These are phyloP conservation scores for Panopea generosa DNA, from an alignment of 2,888 invertebrate species.

Conservation along the genomic window DNA sequence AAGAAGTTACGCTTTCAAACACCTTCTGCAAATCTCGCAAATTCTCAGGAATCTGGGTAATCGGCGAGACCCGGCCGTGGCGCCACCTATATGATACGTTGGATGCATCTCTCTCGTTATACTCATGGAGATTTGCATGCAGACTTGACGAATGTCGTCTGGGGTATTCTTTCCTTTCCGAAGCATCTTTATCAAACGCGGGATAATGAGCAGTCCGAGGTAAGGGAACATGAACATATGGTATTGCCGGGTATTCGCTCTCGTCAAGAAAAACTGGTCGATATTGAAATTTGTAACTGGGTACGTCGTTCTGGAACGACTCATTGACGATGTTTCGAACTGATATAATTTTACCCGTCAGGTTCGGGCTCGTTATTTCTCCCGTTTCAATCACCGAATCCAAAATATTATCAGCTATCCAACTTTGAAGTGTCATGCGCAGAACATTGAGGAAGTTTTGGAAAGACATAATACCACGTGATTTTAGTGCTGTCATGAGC, in stretches of 20 bases:
- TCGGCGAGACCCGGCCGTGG: conserved; percentile 8
- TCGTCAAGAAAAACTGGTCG: background rate
- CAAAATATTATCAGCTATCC: conserved; percentile 50
- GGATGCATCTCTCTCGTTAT: background rate
- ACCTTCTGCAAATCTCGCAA: conserved; percentile 34
- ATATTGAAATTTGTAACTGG: background rate
- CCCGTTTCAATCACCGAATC: conserved; percentile 11
- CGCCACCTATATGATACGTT: background rate
- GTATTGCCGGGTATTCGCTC: conserved; percentile 7
- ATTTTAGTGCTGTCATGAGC: conserved; percentile 25
- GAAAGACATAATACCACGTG: conserved; percentile 43
- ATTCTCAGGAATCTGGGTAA: conserved; percentile 33
- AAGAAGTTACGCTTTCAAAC: conserved; percentile 31
- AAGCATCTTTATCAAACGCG: background rate
- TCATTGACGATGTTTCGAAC: conserved; percentile 26
- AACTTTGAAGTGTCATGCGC: conserved; percentile 47
- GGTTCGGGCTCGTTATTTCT: background rate
- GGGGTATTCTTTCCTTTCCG: background rate
- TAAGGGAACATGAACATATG: background rate
- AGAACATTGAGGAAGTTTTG: conserved; percentile 47
- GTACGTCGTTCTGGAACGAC: background rate
- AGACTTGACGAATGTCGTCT: background rate
- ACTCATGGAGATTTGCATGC: background rate
- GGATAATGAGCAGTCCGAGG: background rate
- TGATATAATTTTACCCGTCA: background rate